These are phyloP conservation scores for Lithobates pipiens DNA, from an alignment of 2,797 vertebrate genomes.

Conservation along the genomic window DNA sequence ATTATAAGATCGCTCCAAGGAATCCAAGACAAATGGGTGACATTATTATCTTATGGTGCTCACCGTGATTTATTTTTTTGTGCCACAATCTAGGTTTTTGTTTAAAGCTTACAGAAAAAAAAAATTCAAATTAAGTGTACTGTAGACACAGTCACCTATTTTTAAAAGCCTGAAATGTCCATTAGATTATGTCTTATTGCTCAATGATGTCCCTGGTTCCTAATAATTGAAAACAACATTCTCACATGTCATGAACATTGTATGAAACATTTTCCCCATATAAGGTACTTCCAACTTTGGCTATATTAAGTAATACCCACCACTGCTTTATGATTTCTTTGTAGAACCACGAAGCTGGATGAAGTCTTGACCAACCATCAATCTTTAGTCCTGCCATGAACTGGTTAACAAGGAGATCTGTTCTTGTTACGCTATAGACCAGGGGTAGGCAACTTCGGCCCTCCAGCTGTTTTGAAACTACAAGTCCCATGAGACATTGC, in stretches of 20 bases:
- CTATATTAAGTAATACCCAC: too few species aligned
- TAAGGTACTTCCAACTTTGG: neutral
- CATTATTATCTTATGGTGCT: neutral
- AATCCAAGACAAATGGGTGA: neutral
- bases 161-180: neutral
- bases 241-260: neutral
- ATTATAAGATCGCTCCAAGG: too few species aligned
- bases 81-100: too few species aligned
- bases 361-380: neutral
- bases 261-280: neutral
- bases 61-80: neutral
- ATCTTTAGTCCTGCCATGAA: neutral
- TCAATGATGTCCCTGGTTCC: neutral
- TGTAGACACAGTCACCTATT: neutral
- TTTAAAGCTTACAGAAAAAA: too few species aligned
- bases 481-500: too few species aligned
- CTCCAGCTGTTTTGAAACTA: too few species aligned
- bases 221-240: too few species aligned
- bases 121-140: too few species aligned
- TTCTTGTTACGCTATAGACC: neutral
- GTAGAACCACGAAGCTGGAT: neutral
- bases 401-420: neutral
- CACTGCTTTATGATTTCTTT: neutral
- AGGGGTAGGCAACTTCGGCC: too few species aligned
- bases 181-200: neutral